Conservation (phyloP, 2,888 invertebrate species). For the Nemurella pictetii region DNA sequence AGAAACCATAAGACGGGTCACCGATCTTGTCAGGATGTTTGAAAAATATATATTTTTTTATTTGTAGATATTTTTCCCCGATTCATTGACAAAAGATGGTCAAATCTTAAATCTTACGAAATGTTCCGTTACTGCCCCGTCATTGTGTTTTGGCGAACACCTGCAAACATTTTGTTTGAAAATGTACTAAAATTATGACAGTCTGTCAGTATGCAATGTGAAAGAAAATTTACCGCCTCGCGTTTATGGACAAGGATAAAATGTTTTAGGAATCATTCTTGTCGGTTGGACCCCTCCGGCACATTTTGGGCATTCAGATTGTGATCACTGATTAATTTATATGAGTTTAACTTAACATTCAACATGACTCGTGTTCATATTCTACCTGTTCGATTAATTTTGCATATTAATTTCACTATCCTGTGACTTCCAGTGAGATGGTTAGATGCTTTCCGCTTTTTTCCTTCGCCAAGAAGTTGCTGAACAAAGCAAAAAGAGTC, state of each 20-base stretch:
- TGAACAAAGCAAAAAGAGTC: background rate
- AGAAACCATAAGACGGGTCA: background rate
- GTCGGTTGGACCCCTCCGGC: background rate
- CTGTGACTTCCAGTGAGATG: background rate
- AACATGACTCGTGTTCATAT: background rate
- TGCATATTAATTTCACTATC: background rate
- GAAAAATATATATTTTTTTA: background rate
- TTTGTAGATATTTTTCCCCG: background rate
- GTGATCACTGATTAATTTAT: background rate
- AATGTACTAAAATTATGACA: no score
- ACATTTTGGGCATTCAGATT: background rate
- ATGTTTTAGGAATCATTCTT: background rate
- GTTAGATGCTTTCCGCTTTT: background rate
- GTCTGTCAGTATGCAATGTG: no score
- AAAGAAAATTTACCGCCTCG: no score
- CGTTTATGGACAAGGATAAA: no score
- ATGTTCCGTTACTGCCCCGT: background rate
- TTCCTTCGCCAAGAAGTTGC: background rate
- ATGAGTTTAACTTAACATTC: no score
- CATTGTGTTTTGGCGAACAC: background rate
- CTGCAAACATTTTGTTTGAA: no score
- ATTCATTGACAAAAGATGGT: background rate
- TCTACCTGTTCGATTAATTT: background rate
- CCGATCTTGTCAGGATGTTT: background rate
- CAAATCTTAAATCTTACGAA: background rate